Base-by-base conservation (phyloP, 2,888 invertebrate genomes). In the Drosophila subsilvestris region DNA sequence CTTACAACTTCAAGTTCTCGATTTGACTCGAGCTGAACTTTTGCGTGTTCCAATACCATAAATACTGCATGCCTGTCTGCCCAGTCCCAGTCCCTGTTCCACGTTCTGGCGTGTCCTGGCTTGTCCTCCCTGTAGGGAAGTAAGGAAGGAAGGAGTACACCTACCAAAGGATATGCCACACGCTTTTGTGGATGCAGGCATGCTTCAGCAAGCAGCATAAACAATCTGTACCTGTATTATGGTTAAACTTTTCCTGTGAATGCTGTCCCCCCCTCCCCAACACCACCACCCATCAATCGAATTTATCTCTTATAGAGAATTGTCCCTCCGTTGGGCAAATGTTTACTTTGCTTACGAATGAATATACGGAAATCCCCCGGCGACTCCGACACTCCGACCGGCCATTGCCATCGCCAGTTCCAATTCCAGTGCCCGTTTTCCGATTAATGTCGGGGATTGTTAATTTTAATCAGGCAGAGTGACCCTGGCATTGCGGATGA, bases 11-110 rank as follows among this genome's bases (percentile, higher is more conserved):
- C 56, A 88, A 84, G 86, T 82, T 79, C 78, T 88, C 83, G 88
- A 84, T 88, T 82, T 86, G 86, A 88, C 86, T 84, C 62, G 74
- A 79, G 76, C 86, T 83, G 86, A 88, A 84, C 86, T 84, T 86
- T 87, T 81, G 86, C 83, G 88, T 83, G 83, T 82, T 83, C 74
- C 78, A 88, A 84, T 84, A 86, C 86, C 88, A 84, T 84, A 88
- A 86, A 88, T 84, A 88, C 81, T 86, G 73, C 72, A 88, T 80
- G 83, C 78, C 78, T 86, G 73, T 82, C 86, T 80, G 75, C 14
- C 25, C 25, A 6, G 22, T 22, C 22, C 22, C 22, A 0, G 25
- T 6, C 25, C 25, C 8, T 27, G 9, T 9, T 2, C 8, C 27
- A 27, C 9, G 27, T 27, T 14, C 37, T 12, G 29, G 12, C 37